Percentiles rank a stretch among this genome's conserved stretches.
Conservation (phyloP, 1,140 invertebrate species). For the Dendroctonus valens region DNA sequence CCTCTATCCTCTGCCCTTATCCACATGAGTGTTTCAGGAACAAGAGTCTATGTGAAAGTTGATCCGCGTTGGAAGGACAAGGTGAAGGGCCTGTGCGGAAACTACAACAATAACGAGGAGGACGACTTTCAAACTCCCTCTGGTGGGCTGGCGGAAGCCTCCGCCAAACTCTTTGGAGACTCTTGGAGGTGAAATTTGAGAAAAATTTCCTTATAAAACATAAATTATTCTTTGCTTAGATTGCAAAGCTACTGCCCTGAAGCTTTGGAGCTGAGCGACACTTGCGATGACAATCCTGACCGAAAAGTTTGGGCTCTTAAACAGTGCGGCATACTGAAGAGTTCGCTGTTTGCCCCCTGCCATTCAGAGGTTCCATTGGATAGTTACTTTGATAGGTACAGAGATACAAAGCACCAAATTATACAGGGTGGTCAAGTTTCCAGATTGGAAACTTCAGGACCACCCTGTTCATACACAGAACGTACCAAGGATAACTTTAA, state of each 20-base stretch:
- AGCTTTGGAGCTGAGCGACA: slow-evolving; percentile 58
- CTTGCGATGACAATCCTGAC: slow-evolving; percentile 71
- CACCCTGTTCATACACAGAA: no score
- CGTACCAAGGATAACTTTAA: not conserved
- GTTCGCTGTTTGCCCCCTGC: slow-evolving; percentile 69
- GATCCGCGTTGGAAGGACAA: slow-evolving; percentile 72
- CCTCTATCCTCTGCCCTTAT: not conserved
- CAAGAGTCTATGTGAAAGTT: slow-evolving; percentile 75
- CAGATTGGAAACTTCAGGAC: no score
- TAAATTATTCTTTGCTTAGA: not conserved
- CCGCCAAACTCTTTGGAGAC: slow-evolving; percentile 75
- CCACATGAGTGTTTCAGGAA: slow-evolving; percentile 49
- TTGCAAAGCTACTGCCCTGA: slow-evolving; percentile 72
- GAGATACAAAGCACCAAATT: not conserved
- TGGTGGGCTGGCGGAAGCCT: slow-evolving; percentile 69
- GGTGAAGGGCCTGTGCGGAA: slow-evolving; percentile 85
- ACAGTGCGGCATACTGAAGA: slow-evolving; percentile 74
- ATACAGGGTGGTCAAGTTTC: no score
- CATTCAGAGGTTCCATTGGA: slow-evolving; percentile 76
- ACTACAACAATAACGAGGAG: slow-evolving; percentile 78
- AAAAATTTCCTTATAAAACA: not conserved
- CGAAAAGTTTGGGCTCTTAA: slow-evolving; percentile 74
- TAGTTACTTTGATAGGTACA: slow-evolving; percentile 34
- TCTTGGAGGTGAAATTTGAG: slow-evolving; percentile 67
- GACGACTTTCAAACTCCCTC: slow-evolving; percentile 85